Evolutionary conservation across 2,797 vertebrate species (phyloP).

Genomic region (Falco peregrinus): DNA sequence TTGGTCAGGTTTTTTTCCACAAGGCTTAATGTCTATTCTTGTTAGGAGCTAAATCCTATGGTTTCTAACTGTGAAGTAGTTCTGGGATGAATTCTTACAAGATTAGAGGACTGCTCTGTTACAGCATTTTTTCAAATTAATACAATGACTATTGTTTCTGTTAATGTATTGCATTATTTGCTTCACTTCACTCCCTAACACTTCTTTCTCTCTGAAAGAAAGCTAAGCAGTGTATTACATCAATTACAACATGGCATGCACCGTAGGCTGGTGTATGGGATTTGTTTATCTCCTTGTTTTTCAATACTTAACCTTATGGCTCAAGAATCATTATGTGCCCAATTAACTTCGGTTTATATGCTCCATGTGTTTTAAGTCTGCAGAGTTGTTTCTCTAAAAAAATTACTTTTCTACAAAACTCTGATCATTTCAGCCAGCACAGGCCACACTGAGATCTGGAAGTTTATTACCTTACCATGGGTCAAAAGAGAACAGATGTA

Average conservation of each 20-base stretch:
- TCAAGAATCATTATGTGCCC: constrained; percentile 40
- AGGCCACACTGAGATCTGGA: not conserved
- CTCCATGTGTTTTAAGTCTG: constrained; percentile 21
- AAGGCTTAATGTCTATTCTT: not conserved
- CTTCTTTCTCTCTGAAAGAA: constrained; percentile 10
- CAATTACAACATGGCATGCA: not conserved
- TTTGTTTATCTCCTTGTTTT: constrained; percentile 63
- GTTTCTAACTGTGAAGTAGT: not conserved
- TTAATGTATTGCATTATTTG: not conserved
- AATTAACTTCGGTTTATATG: constrained; percentile 58
- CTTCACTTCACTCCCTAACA: constrained; percentile 13
- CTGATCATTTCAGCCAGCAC: not conserved
- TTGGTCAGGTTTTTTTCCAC: not conserved
- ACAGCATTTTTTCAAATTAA: constrained; percentile 2
- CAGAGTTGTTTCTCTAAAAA: not conserved
- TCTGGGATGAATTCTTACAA: not conserved
- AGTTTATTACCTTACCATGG: constrained; percentile 9
- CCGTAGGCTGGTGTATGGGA: not conserved
- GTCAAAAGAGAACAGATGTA: constrained; percentile 51
- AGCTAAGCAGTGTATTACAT: not conserved
- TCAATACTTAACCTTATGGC: constrained; percentile 48
- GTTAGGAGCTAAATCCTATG: not conserved
- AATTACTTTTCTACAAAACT: not conserved
- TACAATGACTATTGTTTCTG: not conserved
- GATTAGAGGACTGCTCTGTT: not conserved